These are phyloP conservation scores for Drosophila orena DNA, from an alignment of 1,140 invertebrate genomes.

Conservation along the genomic window DNA sequence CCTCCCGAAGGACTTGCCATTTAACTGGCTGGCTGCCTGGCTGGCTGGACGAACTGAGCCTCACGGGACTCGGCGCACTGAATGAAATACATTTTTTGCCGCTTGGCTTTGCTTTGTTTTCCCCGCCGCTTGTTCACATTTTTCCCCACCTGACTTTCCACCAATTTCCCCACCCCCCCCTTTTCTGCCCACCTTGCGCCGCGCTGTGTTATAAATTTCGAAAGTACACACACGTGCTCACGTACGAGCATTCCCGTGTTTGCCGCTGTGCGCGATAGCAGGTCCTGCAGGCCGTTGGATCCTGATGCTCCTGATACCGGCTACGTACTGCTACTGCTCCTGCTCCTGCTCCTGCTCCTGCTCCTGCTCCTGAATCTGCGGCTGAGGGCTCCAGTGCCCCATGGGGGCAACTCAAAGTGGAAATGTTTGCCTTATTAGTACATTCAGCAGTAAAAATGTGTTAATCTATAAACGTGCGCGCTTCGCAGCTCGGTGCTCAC, in stretches of 20 bases:
- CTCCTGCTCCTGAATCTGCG: conserved; percentile 16
- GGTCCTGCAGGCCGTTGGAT: conserved; percentile 24
- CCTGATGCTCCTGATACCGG: conserved; percentile 1
- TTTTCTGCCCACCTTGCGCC: not conserved
- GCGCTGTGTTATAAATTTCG: conserved; percentile 71
- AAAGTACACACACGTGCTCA: conserved; percentile 65
- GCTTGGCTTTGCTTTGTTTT: conserved; percentile 55
- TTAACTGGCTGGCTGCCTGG: conserved; percentile 54
- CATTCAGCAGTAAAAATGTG: conserved; percentile 83
- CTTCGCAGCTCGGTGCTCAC: conserved; percentile 32
- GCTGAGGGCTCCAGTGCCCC: conserved; percentile 37
- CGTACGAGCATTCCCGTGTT: conserved; percentile 29
- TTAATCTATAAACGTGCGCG: conserved; percentile 81
- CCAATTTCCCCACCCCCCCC: not conserved
- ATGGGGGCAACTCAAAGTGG: conserved; percentile 78
- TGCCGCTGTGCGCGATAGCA: conserved; percentile 51
- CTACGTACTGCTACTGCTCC: conserved; percentile 3
- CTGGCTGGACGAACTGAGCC: conserved; percentile 18
- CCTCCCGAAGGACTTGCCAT: conserved; percentile 62
- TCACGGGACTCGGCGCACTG: conserved; percentile 28
- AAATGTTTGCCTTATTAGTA: conserved; percentile 83
- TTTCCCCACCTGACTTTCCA: conserved; percentile 60
- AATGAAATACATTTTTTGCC: conserved; percentile 63
- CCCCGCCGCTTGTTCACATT: conserved; percentile 66
- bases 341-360: too few relatives aligned